A percentile compares a stretch with the other conserved stretches of the same genome.
Conservation (phyloP, 2,888 invertebrate species). For the Nephrotoma guestfalica region DNA sequence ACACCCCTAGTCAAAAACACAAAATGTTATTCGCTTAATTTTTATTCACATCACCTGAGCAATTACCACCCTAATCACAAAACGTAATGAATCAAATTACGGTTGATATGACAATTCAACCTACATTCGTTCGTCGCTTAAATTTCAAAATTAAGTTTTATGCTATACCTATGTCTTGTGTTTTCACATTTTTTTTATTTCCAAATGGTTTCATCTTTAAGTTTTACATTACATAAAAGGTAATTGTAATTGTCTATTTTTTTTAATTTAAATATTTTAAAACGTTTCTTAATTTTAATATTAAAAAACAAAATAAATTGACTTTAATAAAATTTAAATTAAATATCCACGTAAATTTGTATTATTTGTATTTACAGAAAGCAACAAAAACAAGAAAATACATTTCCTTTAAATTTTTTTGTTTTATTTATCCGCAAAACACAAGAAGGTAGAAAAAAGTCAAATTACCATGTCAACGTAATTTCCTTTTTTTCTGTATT, state of each 20-base stretch:
- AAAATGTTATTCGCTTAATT: too few species aligned
- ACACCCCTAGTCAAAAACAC: too few species aligned
- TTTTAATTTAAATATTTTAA: neutral
- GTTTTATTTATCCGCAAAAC: neutral
- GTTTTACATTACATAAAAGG: neutral
- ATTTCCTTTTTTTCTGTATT: neutral
- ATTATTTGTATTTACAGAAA: neutral
- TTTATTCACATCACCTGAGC: neutral
- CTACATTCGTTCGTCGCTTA: neutral
- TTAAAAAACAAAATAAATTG: neutral
- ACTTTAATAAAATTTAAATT: neutral
- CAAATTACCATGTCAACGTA: neutral
- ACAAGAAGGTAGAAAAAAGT: neutral
- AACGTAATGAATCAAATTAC: neutral
- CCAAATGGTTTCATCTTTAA: neutral
- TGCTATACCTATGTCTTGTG: neutral
- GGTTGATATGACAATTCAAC: neutral
- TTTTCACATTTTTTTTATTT: neutral
- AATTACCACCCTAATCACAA: neutral
- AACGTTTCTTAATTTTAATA: neutral
- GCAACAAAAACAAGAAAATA: neutral
- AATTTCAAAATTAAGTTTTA: neutral
- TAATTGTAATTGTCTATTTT: neutral
- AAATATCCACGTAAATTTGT: neutral
- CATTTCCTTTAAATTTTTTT: neutral